phyloP scores from a whole-genome alignment of 2,113 vertebrate genomes.

The Siniperca chuatsi region DNA sequence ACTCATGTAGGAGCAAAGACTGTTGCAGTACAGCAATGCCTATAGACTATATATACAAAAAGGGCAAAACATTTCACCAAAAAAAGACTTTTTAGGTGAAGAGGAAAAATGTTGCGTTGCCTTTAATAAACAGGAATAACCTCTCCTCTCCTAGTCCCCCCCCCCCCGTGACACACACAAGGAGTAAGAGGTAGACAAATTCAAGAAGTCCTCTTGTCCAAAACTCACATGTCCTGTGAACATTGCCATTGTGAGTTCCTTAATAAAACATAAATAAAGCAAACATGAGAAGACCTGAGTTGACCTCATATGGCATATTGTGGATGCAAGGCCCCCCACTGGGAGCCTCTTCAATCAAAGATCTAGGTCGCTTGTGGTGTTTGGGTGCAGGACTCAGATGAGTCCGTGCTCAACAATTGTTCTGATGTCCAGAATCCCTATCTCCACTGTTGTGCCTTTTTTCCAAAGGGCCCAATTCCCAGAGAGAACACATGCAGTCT shows the following conservation, averaged over 20 bases:
- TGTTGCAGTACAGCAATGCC: no score
- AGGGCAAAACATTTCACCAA: no score
- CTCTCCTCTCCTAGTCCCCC: no score
- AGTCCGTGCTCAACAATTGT: slow-evolving; percentile 32
- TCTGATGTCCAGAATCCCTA: slow-evolving; percentile 33
- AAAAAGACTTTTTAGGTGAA: not conserved
- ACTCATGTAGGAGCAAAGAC: not conserved
- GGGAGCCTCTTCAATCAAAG: slow-evolving; percentile 43
- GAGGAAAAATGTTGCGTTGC: not conserved
- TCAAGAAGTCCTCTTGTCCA: slow-evolving; percentile 14
- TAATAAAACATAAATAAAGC: slow-evolving; percentile 59
- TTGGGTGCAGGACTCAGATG: slow-evolving; percentile 33
- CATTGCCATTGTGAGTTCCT: slow-evolving; percentile 14
- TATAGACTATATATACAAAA: not conserved
- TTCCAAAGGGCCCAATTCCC: slow-evolving; percentile 60
- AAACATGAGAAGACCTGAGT: slow-evolving; percentile 31
- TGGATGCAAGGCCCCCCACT: slow-evolving; percentile 47
- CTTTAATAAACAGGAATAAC: slow-evolving; percentile 8
- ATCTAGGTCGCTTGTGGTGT: slow-evolving; percentile 29
- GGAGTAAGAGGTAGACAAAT: slow-evolving; percentile 6
- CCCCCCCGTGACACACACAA: not conserved
- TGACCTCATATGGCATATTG: slow-evolving; percentile 49
- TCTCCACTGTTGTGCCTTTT: slow-evolving; percentile 7
- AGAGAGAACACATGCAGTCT: slow-evolving; percentile 71
- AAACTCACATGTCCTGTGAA: slow-evolving; percentile 21